Evolutionary conservation across 2,888 invertebrate species (phyloP), one percentile per base, ranked within the genome.

Genomic region (Nebria salina): DNA sequence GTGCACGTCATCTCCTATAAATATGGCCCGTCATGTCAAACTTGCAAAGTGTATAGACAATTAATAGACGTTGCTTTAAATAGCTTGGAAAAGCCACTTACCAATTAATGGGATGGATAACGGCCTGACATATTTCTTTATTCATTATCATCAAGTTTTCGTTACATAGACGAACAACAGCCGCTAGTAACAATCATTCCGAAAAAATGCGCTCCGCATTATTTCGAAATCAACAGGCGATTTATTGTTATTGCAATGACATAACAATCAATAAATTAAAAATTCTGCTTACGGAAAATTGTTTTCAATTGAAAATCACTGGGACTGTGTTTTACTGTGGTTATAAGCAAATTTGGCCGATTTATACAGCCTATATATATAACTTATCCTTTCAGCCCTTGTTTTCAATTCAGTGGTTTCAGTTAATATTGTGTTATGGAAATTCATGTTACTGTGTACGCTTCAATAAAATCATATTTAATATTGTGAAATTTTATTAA

Each of bases 1-100:
- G 54, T 8, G 7, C 42, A 73, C 42, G 73, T 73, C 73, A 73
- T 7, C 42, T 11, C 73, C 42, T 41, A 73, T 73, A 73, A 73
- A 73, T 73, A 73, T 73, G 42, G 42, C n/a, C 73, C 42, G 73
- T 73, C 73, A 73, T 41, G 73, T 73, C 73, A 73, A 73, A 73
- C 42, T 73, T 73, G 73, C 73, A 73, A 73, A 73, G 73, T n/a
- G 73, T 73, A 41, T 73, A 73, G 73, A 26, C 73, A 2, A 73
- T 73, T 73, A 73, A 73, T 41, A 73, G 73, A 43, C 73, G 73
- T 73, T n/a, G 42, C 73, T n/a, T 73, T 42, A 73, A 73, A 73
- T 41, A 73, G 73, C 43, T n/a, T n/a, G 73, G 41, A 34, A 73
- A 73, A 73, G 73, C 73, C 43, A 43, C 43, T 73, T 73, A 42